Evolutionary conservation across 2,797 vertebrate genomes (phyloP), one percentile per base, ranked within the genome.

Genomic region (Pantherophis vulpinus): DNA sequence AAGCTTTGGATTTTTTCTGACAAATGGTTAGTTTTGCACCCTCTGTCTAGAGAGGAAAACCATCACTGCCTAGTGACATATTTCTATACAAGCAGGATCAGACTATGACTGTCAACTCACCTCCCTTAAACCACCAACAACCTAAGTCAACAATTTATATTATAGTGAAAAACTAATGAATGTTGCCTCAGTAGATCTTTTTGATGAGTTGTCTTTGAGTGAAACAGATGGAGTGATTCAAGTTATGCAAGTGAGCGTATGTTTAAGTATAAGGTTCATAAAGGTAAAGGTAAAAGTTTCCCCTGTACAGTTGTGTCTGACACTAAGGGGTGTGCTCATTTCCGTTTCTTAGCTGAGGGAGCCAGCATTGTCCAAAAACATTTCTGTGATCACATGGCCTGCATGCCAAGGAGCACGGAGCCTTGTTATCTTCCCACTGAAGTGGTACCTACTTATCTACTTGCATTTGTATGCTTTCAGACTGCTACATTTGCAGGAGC

Each of bases 61-160:
- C 96, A 98, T 98, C 97, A 98, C 97, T 95, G 96, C 93, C 92
- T 94, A 96, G 96, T 97, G 97, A 97, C 97, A 97, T 97, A 96
- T 98, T 97, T 98, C 97, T 98, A 97, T 96, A 98, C 97, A 97
- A 98, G 96, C 97, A 96, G 95, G 96, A 94, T 98, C 96, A 96
- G 95, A 96, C 94, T 94, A 93, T 97, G 96, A 96, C 96, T 97
- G 98, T 98, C 97, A 86, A 96, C 94, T 98, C 97, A 98, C 97
- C 97, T 98, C 97, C 94, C 97, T 97, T 97, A 97, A 97, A 98
- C 94, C 96, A 95, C 92, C 95, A 88, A 94, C 91, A 96, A 96
- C 92, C 87, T 91, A 97, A 97, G 97, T 97, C 97, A 98, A 96
- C 96, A 94, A 97, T 92, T 97, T 97, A 97, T 97, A 98, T 97